Conservation (phyloP, 1,140 invertebrate species). For the Tetragnatha versicolor region DNA sequence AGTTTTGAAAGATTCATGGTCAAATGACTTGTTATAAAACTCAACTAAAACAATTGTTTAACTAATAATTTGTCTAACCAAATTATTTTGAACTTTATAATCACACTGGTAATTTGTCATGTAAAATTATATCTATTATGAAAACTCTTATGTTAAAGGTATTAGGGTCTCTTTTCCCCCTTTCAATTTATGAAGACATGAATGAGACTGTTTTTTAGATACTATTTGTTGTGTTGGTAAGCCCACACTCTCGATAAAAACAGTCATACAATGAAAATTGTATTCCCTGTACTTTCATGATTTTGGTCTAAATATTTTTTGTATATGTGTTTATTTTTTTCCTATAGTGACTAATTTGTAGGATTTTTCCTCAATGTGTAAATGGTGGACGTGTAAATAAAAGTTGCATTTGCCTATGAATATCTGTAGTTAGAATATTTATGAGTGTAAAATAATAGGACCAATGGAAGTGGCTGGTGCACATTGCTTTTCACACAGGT, state of each 20-base stretch:
- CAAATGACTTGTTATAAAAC: too few species aligned
- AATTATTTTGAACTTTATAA: too few species aligned
- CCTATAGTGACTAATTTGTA: not conserved
- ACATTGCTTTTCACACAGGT: not conserved
- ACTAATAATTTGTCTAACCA: too few species aligned
- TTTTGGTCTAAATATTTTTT: not conserved
- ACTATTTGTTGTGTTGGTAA: too few species aligned
- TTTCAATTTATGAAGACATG: not conserved
- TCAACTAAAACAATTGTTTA: too few species aligned
- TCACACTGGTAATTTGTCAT: too few species aligned
- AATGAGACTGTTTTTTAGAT: not conserved
- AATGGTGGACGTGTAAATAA: slow-evolving; percentile 23
- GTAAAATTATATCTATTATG: too few species aligned
- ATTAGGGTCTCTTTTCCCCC: not conserved
- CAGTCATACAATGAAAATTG: too few species aligned
- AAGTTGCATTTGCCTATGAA: not conserved
- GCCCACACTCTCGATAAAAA: too few species aligned
- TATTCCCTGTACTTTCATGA: not conserved
- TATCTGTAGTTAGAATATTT: not conserved
- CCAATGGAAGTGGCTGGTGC: slow-evolving; percentile 3
- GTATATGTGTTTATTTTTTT: not conserved
- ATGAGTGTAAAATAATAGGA: slow-evolving; percentile 7
- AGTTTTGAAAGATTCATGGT: too few species aligned
- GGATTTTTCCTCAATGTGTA: not conserved
- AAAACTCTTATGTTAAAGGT: not conserved